Base-by-base conservation (phyloP, 2,113 vertebrate species). In the Hemiprocne comata region DNA sequence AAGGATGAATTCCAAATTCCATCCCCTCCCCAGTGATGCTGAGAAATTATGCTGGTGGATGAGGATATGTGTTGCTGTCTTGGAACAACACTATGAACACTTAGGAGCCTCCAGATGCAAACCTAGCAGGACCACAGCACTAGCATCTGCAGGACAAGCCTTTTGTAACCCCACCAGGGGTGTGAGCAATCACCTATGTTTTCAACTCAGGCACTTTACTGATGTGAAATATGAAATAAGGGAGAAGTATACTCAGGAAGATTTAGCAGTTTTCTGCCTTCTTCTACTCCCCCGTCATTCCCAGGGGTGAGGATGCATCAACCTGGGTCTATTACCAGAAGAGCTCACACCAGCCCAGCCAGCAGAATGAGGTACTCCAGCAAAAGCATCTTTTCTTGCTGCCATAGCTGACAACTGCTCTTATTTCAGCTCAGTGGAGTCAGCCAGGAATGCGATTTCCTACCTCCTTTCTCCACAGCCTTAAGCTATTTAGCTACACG, bases 211-310 rank as follows among this genome's bases (percentile, higher is more conserved):
- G 82, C 28, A 61, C 7, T 34, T 87, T 85, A 76, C 58, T 26
- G 17, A 4, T 71, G 48, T 29, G 34, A 93, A 82, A 9, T 79
- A 91, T 79, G 71, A 96, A 94, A 88, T 66, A 91, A 10, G 57
- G 58, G 80, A 95, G 84, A 87, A 84, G 72, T 95, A 72, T 29
- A 86, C 74, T 58, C 7, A 1, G 55, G 79, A 91, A 92, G 83
- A 82, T 64, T 70, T 84, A 91, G 78, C 87, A 85, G 58, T 85
- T 96, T 96, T 80, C 76, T 92, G 84, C 75, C 33, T 20, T 40
- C 88, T 95, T 91, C 92, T 83, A 89, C 38, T 91, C 85, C 60
- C 96, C 85, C 85, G 57, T 96, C 84, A 94, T 90, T 96, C 96
- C 83, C 78, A 95, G 67, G 57, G 40, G 10, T 85, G 44, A 96